A percentile compares a stretch with the other conserved stretches of the same genome.
Conservation (phyloP, 2,797 vertebrate species). For the Amblyopsis hoosieri region DNA sequence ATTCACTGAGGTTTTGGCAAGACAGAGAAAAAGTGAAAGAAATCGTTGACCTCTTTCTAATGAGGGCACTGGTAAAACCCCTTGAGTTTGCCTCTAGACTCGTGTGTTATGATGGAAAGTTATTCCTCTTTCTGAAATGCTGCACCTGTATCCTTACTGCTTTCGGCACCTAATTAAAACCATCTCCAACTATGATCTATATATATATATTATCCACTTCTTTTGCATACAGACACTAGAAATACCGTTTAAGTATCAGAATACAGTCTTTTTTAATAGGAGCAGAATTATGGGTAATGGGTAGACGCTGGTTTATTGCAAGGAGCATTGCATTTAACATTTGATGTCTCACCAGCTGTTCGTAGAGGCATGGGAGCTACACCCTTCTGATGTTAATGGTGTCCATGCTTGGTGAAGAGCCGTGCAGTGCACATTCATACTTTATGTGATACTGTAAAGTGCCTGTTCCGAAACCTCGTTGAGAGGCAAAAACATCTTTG, state of each 20-base stretch:
- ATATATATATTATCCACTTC: no score
- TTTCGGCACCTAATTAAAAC: constrained; percentile 9
- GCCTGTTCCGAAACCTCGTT: constrained; percentile 24
- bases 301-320: constrained; percentile 50
- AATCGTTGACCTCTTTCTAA: constrained; percentile 45
- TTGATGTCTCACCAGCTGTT: constrained; percentile 57
- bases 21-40: constrained; percentile 25
- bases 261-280: background rate
- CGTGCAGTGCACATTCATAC: constrained; percentile 28
- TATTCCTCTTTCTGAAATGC: background rate
- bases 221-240: no score
- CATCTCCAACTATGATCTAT: background rate
- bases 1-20: constrained; percentile 16
- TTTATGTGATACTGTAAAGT: constrained; percentile 44
- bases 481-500: constrained; percentile 24
- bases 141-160: constrained; percentile 2
- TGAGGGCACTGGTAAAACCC: constrained; percentile 38
- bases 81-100: constrained; percentile 27
- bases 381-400: constrained; percentile 50
- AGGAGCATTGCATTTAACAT: constrained; percentile 43
- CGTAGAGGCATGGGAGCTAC: constrained; percentile 29
- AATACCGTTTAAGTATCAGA: no score
- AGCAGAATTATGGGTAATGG: constrained; percentile 47
- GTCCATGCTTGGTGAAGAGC: constrained; percentile 41
- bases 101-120: constrained; percentile 28